phyloP scores from a whole-genome alignment of 1,140 invertebrate genomes.

The Cyclina sinensis region DNA sequence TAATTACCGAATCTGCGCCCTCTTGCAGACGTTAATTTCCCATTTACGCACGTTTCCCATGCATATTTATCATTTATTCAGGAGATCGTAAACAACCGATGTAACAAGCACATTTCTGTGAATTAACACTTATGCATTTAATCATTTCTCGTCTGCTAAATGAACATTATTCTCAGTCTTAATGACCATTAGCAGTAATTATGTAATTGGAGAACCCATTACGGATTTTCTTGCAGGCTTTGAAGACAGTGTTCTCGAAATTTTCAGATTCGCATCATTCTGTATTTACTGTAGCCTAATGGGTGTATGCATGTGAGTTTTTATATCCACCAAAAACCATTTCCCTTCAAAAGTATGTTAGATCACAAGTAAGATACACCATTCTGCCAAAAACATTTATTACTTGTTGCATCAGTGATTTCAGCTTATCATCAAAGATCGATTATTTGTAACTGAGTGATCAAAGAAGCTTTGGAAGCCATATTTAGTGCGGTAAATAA shows the following conservation, averaged over 20 bases:
- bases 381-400: neutral
- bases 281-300: neutral
- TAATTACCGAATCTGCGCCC: slow-evolving; percentile 41
- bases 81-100: slow-evolving; percentile 48
- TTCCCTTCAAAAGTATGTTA: neutral
- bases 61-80: slow-evolving; percentile 16
- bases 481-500: neutral
- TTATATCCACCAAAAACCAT: slow-evolving; percentile 1
- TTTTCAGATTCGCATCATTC: slow-evolving; percentile 38
- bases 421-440: slow-evolving; percentile 30
- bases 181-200: slow-evolving; percentile 64
- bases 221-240: slow-evolving; percentile 31
- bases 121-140: slow-evolving; percentile 67
- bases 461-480: neutral
- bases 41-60: slow-evolving; percentile 46
- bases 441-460: neutral
- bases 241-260: slow-evolving; percentile 17
- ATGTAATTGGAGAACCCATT: slow-evolving; percentile 59
- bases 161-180: slow-evolving; percentile 46
- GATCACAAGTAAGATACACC: neutral
- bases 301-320: slow-evolving; percentile 31
- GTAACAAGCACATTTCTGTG: slow-evolving; percentile 52
- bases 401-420: neutral
- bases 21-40: slow-evolving; percentile 53
- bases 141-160: slow-evolving; percentile 57